Percentiles rank a stretch among this genome's conserved stretches.
phyloP scores from a whole-genome alignment of 2,888 invertebrate species.

The Cloeon dipterum region DNA sequence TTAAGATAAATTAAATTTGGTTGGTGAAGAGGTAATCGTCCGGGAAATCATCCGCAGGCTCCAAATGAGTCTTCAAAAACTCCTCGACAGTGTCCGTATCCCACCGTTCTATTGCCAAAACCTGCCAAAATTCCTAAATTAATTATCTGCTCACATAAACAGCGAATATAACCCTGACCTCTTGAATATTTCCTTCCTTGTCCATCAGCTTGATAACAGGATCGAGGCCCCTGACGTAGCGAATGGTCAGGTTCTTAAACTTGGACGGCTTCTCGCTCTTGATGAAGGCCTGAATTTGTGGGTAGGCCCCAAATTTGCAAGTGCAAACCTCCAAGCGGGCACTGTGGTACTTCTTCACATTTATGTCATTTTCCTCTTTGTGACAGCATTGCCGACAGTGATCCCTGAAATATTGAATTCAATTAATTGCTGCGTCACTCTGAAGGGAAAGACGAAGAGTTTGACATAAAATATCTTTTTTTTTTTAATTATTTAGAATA shows the following conservation, averaged over 20 bases:
- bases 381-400: slow-evolving; percentile 64
- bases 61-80: slow-evolving; percentile 75
- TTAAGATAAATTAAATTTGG: too few relatives aligned
- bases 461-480: slow-evolving; percentile 1
- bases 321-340: slow-evolving; percentile 92
- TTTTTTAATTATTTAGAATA: slow-evolving; percentile 1
- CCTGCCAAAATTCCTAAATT: not conserved
- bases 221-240: slow-evolving; percentile 82
- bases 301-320: slow-evolving; percentile 94
- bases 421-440: too few relatives aligned
- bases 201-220: slow-evolving; percentile 83
- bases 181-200: slow-evolving; percentile 57
- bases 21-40: not conserved
- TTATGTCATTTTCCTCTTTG: slow-evolving; percentile 39
- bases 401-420: slow-evolving; percentile 19
- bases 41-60: slow-evolving; percentile 9
- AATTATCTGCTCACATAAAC: too few relatives aligned
- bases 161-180: too few relatives aligned
- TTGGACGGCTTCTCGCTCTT: slow-evolving; percentile 77
- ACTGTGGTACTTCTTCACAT: slow-evolving; percentile 57
- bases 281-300: slow-evolving; percentile 95
- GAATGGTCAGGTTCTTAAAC: slow-evolving; percentile 77
- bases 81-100: slow-evolving; percentile 95
- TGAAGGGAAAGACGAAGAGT: slow-evolving; percentile 1
- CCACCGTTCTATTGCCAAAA: slow-evolving; percentile 91